Evolutionary conservation across 1,140 invertebrate species (phyloP), one percentile per base, ranked within the genome.

Genomic region (Campoletis sonorensis): DNA sequence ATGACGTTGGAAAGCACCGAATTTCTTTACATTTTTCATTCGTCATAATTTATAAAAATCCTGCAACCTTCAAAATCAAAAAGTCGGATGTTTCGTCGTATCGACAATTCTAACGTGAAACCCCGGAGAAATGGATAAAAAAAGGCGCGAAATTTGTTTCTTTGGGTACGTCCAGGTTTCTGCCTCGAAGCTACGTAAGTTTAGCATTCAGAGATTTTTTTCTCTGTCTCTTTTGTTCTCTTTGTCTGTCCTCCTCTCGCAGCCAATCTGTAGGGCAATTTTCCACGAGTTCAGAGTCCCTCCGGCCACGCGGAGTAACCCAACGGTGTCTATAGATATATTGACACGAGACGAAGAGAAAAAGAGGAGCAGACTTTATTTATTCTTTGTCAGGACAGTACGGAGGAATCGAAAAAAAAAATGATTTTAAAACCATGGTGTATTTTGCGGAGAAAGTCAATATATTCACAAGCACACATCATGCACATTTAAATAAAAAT

Each of bases 211-310:
- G 70, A 72, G 70, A 71, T 23, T 23, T 64, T 26, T 23, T 26
- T 64, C 2, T 27, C 3, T 26, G 11, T 15, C 21, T 64, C 61
- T 7, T 10, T 61, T 13, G 11, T 64, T 64, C 61, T 64, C 61
- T 26, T 15, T 64, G 37, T 64, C 23, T 64, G 4, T 64, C 23
- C 27, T 23, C 11, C 1, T 64, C 37, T 26, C 68, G n/a, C 37
- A n/a, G 21, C 23, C 70, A 21, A 72, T 72, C 37, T 49, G 16
- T 40, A 26, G 70, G 70, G 11, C 70, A 72, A 72, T 72, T 49
- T 72, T 72, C 70, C 70, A 49, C 40, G 40, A 45, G 37, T 72
- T 49, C 30, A 37, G 37, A 30, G 2, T n/a, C 15, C 70, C 37
- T 40, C 13, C 18, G 68, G 27, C 30, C 16, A 30, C 68, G 11